These are phyloP conservation scores for Brachionus sp. DNA, from an alignment of 1,140 invertebrate genomes.

Conservation along the genomic window DNA sequence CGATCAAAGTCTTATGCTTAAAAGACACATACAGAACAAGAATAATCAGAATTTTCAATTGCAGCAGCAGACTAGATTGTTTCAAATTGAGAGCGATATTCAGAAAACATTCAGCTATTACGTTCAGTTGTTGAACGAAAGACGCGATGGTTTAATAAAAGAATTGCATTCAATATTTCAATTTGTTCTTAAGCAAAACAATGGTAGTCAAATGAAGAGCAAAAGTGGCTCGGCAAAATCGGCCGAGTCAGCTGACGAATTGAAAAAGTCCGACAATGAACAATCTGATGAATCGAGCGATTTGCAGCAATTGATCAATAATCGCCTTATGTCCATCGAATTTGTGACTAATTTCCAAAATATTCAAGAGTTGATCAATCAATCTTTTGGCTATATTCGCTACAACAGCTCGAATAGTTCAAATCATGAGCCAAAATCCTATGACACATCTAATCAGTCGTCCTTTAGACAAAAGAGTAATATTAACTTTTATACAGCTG, in stretches of 20 bases:
- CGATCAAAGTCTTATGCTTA: background rate
- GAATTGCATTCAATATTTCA: constrained; percentile 30
- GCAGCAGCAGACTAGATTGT: background rate
- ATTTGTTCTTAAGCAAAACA: constrained; percentile 14
- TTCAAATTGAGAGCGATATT: constrained; percentile 17
- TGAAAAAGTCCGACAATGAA: background rate
- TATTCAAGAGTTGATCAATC: background rate
- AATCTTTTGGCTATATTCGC: constrained; percentile 36
- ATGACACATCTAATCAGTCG: background rate
- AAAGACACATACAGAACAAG: background rate
- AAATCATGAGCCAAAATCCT: background rate
- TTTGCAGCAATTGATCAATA: constrained; percentile 1
- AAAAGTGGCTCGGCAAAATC: background rate
- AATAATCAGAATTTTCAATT: background rate
- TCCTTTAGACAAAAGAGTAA: background rate
- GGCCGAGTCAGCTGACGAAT: background rate
- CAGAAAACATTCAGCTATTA: constrained; percentile 2
- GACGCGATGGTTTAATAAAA: background rate
- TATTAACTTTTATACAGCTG: background rate
- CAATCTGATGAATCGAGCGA: background rate
- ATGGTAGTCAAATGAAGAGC: background rate
- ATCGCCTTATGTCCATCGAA: constrained; percentile 34
- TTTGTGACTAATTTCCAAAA: constrained; percentile 29
- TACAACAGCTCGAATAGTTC: background rate
- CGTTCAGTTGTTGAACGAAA: background rate